phyloP scores from a whole-genome alignment of 2,888 invertebrate genomes.

The Phorcus lineatus region DNA sequence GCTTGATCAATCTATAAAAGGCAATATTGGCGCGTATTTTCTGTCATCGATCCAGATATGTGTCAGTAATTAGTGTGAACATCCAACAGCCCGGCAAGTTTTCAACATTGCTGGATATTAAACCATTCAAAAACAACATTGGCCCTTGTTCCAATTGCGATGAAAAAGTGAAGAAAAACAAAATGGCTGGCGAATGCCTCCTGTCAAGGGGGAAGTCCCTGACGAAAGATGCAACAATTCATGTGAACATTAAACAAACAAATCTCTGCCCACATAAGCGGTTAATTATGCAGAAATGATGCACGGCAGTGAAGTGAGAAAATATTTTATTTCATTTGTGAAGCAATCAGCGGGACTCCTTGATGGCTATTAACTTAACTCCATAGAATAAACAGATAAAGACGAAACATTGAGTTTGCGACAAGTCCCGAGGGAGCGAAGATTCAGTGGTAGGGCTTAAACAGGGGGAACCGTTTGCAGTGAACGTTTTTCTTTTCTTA shows the following conservation, averaged over 20 bases:
- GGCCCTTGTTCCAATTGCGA: neutral
- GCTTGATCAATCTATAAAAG: neutral
- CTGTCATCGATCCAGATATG: neutral
- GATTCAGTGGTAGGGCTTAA: neutral
- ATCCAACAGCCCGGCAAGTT: neutral
- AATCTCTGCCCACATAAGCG: conserved; percentile 11
- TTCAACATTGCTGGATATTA: neutral
- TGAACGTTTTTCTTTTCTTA: neutral
- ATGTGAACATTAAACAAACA: conserved; percentile 8
- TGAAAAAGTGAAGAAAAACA: neutral
- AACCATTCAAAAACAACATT: neutral
- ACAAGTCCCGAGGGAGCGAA: neutral
- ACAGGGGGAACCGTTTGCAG: neutral
- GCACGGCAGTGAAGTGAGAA: neutral
- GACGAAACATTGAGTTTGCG: neutral
- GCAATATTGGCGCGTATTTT: neutral
- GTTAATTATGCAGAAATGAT: conserved; percentile 15
- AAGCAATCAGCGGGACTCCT: neutral
- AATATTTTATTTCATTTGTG: conserved; percentile 13
- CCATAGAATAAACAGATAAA: conserved; percentile 3
- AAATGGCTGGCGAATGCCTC: neutral
- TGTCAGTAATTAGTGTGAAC: conserved; percentile 8
- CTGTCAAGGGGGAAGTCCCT: neutral
- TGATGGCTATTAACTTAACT: conserved; percentile 7
- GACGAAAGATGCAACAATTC: neutral